Conservation (phyloP, 2,113 vertebrate species). For the Sakesphorus luctuosus region DNA sequence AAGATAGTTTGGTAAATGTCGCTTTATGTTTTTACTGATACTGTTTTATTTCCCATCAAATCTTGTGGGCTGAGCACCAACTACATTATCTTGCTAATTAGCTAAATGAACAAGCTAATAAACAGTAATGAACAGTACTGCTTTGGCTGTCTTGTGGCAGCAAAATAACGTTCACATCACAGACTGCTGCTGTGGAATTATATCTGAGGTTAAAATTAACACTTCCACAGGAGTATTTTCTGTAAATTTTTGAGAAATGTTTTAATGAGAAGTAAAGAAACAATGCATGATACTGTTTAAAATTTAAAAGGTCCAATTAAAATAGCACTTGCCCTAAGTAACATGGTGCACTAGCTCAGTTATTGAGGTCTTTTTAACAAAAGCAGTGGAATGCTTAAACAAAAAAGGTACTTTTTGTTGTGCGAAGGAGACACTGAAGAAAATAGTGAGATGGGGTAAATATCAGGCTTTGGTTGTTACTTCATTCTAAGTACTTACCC, state of each 20-base stretch:
- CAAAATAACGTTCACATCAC: background rate
- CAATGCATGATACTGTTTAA: background rate
- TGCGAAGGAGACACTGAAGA: background rate
- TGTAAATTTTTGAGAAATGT: background rate
- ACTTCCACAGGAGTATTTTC: background rate
- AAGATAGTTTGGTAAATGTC: background rate
- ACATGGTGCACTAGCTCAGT: background rate
- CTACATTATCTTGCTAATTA: background rate
- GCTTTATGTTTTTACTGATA: background rate
- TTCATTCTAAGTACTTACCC: background rate
- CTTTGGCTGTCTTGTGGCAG: background rate
- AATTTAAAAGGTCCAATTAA: background rate
- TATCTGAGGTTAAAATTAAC: background rate
- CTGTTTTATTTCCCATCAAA: background rate
- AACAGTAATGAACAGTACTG: background rate
- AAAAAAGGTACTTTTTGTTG: background rate
- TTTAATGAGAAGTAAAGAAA: background rate
- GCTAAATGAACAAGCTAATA: background rate
- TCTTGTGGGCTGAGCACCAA: background rate
- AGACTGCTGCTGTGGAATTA: background rate
- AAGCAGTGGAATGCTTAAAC: background rate
- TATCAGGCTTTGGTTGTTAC: background rate
- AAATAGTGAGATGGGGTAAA: background rate
- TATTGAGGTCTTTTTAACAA: background rate
- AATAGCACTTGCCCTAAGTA: background rate